These are phyloP conservation scores for Sylvietta virens DNA, from an alignment of 2,113 vertebrate species.

Conservation along the genomic window DNA sequence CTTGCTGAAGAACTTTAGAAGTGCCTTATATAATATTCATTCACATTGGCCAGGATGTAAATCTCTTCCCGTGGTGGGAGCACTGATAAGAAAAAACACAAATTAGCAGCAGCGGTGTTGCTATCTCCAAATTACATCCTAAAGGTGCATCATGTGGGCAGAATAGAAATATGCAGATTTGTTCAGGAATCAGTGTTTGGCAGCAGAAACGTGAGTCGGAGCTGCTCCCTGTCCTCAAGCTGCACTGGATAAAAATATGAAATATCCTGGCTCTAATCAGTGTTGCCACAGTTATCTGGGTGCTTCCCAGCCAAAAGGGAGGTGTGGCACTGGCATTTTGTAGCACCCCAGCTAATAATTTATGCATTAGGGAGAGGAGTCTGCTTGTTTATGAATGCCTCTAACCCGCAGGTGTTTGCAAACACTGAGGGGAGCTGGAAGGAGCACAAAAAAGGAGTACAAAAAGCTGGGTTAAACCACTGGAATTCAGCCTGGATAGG, in stretches of 20 bases:
- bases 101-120: background rate
- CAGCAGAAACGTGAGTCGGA: background rate
- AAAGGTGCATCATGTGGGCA: background rate
- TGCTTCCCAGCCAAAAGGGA: background rate
- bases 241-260: background rate
- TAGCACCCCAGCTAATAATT: background rate
- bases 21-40: background rate
- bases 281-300: background rate
- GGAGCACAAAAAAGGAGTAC: background rate
- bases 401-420: background rate
- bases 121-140: slow-evolving; percentile 41
- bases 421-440: background rate
- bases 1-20: background rate
- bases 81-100: slow-evolving; percentile 28
- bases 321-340: background rate
- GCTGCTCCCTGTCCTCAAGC: background rate
- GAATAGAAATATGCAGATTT: slow-evolving; percentile 2
- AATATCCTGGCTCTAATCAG: background rate
- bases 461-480: background rate
- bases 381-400: background rate
- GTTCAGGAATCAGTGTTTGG: slow-evolving; percentile 5
- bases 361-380: background rate
- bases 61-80: background rate
- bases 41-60: background rate
- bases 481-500: background rate